phyloP scores from a whole-genome alignment of 2,888 invertebrate genomes.

The Nebria brevicollis region DNA sequence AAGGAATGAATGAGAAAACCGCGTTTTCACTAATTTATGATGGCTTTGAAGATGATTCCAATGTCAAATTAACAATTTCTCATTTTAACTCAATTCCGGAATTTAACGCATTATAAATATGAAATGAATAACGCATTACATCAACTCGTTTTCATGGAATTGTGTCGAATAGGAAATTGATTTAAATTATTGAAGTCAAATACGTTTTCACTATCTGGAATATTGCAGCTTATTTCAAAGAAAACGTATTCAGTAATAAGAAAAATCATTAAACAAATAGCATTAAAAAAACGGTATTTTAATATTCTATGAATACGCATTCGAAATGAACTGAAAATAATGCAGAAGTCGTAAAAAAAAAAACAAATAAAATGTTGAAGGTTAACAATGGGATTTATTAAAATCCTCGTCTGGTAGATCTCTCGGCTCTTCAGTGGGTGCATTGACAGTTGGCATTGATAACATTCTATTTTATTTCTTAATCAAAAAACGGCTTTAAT shows the following conservation, averaged over 20 bases:
- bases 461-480: neutral
- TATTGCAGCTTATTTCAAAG: too few relatives aligned
- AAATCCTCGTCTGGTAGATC: neutral
- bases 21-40: neutral
- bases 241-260: too few relatives aligned
- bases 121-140: too few relatives aligned
- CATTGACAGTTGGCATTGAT: conserved; percentile 1
- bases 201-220: too few relatives aligned
- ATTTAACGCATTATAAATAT: neutral
- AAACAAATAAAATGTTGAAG: neutral
- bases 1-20: neutral
- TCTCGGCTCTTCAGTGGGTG: neutral
- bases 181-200: too few relatives aligned
- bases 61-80: neutral
- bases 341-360: neutral
- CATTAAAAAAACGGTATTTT: neutral
- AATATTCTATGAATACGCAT: neutral
- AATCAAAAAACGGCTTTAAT: neutral
- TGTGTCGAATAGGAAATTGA: too few relatives aligned
- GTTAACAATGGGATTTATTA: neutral
- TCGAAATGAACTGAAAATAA: neutral
- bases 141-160: too few relatives aligned
- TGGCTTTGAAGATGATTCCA: neutral
- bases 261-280: too few relatives aligned
- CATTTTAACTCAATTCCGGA: neutral